These are phyloP conservation scores for Caenorhabditis parvicauda DNA, from an alignment of 2,888 invertebrate species.

Conservation along the genomic window DNA sequence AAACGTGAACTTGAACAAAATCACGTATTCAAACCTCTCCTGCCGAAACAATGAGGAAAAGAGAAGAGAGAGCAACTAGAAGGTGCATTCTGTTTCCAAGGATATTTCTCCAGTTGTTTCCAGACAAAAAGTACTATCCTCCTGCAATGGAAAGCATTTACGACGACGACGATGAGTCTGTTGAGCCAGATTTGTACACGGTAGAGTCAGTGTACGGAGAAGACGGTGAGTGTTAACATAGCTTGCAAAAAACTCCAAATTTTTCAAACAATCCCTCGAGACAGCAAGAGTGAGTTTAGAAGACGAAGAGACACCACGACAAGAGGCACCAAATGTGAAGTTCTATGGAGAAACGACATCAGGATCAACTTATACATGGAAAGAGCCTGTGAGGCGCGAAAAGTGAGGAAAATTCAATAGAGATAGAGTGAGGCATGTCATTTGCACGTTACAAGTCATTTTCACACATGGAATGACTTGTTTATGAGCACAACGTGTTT, in stretches of 20 bases:
- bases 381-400: conserved; percentile 13
- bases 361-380: conserved; percentile 23
- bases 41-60: neutral
- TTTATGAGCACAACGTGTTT: neutral
- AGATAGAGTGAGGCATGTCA: conserved; percentile 6
- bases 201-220: too few species aligned
- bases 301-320: too few species aligned
- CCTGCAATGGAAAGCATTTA: too few species aligned
- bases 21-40: too few species aligned
- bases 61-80: neutral
- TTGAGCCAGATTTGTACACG: conserved; percentile 19
- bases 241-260: too few species aligned
- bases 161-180: conserved; percentile 13
- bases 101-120: too few species aligned
- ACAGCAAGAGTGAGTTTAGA: too few species aligned
- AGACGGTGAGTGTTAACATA: too few species aligned
- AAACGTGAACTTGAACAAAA: too few species aligned
- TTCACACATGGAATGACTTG: neutral
- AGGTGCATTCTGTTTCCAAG: neutral
- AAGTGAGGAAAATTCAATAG: conserved; percentile 5
- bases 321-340: conserved; percentile 14
- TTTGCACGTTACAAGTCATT: neutral
- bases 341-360: conserved; percentile 26
- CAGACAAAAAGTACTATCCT: too few species aligned
- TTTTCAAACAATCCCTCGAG: too few species aligned